A percentile compares a stretch with the other conserved stretches of the same genome.
Conservation (phyloP, 1,140 invertebrate species). For the Venturia canescens region DNA sequence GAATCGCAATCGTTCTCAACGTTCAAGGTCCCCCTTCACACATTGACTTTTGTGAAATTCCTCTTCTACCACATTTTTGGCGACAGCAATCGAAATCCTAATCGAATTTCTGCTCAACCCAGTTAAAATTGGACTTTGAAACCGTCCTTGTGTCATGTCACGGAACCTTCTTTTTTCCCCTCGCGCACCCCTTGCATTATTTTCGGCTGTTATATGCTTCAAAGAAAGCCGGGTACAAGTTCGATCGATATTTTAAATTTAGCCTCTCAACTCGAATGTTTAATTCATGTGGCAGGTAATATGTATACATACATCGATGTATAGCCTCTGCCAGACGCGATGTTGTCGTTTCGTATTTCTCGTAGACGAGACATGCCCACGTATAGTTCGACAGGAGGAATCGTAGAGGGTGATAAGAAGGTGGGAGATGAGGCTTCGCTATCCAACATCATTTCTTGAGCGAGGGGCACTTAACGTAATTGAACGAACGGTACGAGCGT, state of each 20-base stretch:
- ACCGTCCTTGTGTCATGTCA: too few species aligned
- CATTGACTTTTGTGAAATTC: too few species aligned
- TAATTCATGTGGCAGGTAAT: neutral
- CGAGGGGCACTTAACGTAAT: slow-evolving; percentile 53
- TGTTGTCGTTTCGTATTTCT: neutral
- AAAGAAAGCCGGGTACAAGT: neutral
- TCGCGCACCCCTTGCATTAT: neutral
- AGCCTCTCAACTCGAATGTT: neutral
- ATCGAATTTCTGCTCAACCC: too few species aligned
- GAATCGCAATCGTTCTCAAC: too few species aligned
- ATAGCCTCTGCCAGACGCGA: neutral
- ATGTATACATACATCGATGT: neutral
- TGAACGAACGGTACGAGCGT: slow-evolving; percentile 41
- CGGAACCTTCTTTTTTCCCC: too few species aligned
- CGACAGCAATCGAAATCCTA: too few species aligned
- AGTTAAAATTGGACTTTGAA: too few species aligned
- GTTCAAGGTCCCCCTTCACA: too few species aligned
- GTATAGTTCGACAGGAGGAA: neutral
- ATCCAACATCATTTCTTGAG: neutral
- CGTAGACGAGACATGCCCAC: neutral
- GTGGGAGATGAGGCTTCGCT: slow-evolving; percentile 6
- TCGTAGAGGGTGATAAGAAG: neutral
- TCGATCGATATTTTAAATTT: slow-evolving; percentile 7
- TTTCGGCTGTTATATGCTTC: neutral
- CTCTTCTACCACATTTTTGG: too few species aligned